phyloP scores from a whole-genome alignment of 1,140 invertebrate species.

The Ceratoteleas bidentatus region DNA sequence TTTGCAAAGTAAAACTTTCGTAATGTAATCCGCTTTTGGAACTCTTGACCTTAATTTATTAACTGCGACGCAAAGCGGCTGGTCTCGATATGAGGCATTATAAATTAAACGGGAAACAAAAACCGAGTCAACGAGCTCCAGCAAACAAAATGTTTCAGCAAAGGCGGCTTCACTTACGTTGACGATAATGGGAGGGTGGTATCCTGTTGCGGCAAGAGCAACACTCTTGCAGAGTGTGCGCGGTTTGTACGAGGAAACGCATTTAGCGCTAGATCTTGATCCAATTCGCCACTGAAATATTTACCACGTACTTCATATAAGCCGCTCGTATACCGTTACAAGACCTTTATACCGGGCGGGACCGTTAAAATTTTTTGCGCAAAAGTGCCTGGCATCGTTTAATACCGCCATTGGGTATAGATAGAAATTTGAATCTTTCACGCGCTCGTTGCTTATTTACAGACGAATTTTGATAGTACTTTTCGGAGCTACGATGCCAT shows the following conservation, averaged over 20 bases:
- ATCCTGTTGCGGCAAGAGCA: slow-evolving; percentile 50
- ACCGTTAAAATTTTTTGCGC: slow-evolving; percentile 30
- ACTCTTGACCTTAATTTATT: slow-evolving; percentile 39
- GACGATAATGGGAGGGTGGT: slow-evolving; percentile 47
- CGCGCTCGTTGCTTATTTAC: background rate
- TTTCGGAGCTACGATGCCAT: background rate
- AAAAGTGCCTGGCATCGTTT: slow-evolving; percentile 10
- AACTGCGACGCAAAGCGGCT: slow-evolving; percentile 4
- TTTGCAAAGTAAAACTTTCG: slow-evolving; percentile 19
- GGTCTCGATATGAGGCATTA: slow-evolving; percentile 35
- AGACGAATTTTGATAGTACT: background rate
- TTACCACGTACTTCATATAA: slow-evolving; percentile 48
- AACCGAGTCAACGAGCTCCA: slow-evolving; percentile 30
- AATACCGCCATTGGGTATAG: slow-evolving; percentile 13
- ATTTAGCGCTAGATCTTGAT: slow-evolving; percentile 53
- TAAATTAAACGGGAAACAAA: slow-evolving; percentile 42
- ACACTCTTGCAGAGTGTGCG: slow-evolving; percentile 35
- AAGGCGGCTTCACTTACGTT: slow-evolving; percentile 25
- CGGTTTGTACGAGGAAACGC: slow-evolving; percentile 40
- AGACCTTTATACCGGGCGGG: slow-evolving; percentile 32
- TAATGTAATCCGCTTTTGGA: slow-evolving; percentile 35
- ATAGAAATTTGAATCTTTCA: slow-evolving; percentile 31
- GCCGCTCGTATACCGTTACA: slow-evolving; percentile 32
- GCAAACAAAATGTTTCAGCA: slow-evolving; percentile 45
- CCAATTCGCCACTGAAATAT: slow-evolving; percentile 51